Conservation (phyloP, 2,888 invertebrate species). For the Chaetoderma sp. region DNA sequence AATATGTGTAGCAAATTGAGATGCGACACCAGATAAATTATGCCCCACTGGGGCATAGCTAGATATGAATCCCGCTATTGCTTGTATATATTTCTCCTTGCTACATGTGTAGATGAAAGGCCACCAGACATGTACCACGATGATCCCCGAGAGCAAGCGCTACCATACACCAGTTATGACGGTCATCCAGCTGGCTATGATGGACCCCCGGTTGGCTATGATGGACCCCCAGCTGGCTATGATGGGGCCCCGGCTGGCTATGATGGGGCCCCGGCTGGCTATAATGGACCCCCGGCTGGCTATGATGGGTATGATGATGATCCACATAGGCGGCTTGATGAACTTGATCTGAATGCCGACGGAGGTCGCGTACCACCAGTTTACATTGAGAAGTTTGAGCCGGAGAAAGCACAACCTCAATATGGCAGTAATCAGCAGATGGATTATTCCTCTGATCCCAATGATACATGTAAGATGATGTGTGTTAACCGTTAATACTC, state of each 20-base stretch:
- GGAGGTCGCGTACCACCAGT: neutral
- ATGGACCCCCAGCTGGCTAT: neutral
- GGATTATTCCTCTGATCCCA: too few species aligned
- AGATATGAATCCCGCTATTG: too few species aligned
- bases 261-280: neutral
- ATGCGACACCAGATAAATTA: too few species aligned
- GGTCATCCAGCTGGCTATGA: neutral
- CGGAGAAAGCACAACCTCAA: too few species aligned
- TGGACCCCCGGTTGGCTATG: neutral
- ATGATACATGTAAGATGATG: too few species aligned
- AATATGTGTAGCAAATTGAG: too few species aligned
- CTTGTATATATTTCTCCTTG: neutral
- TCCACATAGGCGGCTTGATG: constrained; percentile 25
- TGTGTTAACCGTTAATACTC: too few species aligned
- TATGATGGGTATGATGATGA: constrained; percentile 37
- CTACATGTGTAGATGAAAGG: neutral
- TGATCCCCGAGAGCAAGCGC: neutral
- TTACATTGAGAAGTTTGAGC: neutral
- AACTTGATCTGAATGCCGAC: neutral
- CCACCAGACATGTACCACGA: constrained; percentile 38
- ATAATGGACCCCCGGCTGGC: constrained; percentile 28
- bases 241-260: neutral
- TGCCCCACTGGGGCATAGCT: too few species aligned
- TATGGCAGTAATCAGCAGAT: too few species aligned
- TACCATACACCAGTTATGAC: neutral